Percentiles rank a stretch among this genome's conserved stretches.
Evolutionary conservation across 2,888 invertebrate species (phyloP).

Genomic region (Schizaphis graminum): DNA sequence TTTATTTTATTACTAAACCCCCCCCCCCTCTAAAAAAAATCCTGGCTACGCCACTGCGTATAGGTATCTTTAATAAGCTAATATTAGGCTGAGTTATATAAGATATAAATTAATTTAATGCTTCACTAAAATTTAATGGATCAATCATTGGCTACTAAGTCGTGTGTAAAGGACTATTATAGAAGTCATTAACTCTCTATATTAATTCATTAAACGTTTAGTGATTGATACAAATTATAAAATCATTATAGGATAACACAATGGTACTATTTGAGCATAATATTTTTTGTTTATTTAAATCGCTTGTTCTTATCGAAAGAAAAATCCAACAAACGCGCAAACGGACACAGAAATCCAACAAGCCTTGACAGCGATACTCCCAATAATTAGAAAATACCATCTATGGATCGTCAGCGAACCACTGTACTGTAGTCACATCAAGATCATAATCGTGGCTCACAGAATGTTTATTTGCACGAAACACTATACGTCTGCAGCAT

Average conservation of each 20-base stretch:
- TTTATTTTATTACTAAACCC: no score
- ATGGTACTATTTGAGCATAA: not conserved
- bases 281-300: not conserved
- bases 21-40: no score
- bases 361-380: constrained; percentile 38
- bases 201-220: not conserved
- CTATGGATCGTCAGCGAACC: not conserved
- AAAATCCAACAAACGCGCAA: constrained; percentile 9
- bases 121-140: not conserved
- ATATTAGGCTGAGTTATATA: not conserved
- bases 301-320: not conserved
- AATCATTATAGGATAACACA: not conserved
- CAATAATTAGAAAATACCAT: constrained; percentile 42
- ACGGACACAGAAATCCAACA: not conserved
- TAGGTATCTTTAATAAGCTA: not conserved
- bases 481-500: not conserved
- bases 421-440: not conserved
- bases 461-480: not conserved
- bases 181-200: not conserved
- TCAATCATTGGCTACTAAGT: not conserved
- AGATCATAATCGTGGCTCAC: constrained; percentile 39
- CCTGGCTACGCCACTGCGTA: no score
- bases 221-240: not conserved
- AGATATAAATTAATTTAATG: no score
- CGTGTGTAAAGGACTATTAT: no score